Evolutionary conservation across 2,797 vertebrate genomes (phyloP).

Genomic region (Babyrousa celebensis): DNA sequence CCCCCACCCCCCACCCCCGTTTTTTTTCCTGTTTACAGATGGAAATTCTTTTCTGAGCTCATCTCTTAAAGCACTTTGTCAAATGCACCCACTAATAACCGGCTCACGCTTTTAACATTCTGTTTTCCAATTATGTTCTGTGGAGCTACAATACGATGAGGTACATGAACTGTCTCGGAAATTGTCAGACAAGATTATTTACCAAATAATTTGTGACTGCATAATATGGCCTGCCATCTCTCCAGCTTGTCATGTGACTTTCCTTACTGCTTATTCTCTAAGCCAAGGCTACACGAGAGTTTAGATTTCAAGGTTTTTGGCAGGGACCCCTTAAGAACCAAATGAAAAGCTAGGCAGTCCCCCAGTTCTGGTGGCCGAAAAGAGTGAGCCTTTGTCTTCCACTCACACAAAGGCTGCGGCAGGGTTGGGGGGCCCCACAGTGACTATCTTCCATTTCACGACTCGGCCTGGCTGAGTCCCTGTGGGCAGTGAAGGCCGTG

Average conservation of each 20-base stretch:
- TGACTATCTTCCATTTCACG: neutral
- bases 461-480: neutral
- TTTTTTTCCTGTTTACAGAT: conserved; percentile 44
- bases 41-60: conserved; percentile 55
- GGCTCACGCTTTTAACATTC: neutral
- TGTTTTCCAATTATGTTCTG: conserved; percentile 24
- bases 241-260: neutral
- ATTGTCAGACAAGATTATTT: neutral
- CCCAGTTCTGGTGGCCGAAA: conserved; percentile 4
- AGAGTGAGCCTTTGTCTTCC: conserved; percentile 14
- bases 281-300: neutral
- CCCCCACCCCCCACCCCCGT: neutral
- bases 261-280: conserved; percentile 16
- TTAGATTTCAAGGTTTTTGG: conserved; percentile 47
- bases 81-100: conserved; percentile 28
- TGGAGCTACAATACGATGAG: neutral
- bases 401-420: neutral
- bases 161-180: neutral
- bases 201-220: neutral
- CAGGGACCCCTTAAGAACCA: neutral
- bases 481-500: neutral
- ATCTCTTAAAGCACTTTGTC: conserved; percentile 41
- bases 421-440: neutral
- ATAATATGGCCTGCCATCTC: neutral
- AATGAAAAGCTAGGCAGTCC: neutral